These are phyloP conservation scores for Conchocele bisecta DNA, from an alignment of 2,888 invertebrate genomes.

Conservation along the genomic window DNA sequence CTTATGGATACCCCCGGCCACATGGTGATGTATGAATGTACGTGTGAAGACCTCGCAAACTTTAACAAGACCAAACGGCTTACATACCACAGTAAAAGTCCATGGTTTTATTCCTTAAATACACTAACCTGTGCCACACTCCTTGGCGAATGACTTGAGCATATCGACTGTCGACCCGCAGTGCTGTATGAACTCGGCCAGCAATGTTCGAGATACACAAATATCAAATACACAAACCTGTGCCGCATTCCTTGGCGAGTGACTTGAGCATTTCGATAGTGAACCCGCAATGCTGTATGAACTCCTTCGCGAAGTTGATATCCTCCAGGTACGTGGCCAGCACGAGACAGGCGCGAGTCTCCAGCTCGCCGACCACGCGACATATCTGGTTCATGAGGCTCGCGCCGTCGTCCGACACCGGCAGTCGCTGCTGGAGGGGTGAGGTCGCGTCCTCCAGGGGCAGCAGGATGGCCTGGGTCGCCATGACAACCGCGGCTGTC, in stretches of 20 bases:
- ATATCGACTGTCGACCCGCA: slow-evolving; percentile 80
- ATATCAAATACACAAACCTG: slow-evolving; percentile 74
- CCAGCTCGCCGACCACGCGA: slow-evolving; percentile 81
- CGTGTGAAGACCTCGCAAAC: no score
- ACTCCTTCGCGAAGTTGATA: slow-evolving; percentile 77
- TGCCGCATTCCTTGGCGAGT: slow-evolving; percentile 80
- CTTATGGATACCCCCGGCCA: no score
- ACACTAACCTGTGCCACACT: slow-evolving; percentile 77
- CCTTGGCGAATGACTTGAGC: slow-evolving; percentile 81
- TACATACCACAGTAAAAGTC: no score
- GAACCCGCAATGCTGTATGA: slow-evolving; percentile 79
- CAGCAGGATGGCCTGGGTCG: slow-evolving; percentile 74
- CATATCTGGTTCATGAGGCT: slow-evolving; percentile 79
- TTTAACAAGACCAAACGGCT: no score
- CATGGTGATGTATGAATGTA: no score
- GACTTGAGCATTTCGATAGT: slow-evolving; percentile 81
- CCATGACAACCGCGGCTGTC: slow-evolving; percentile 78
- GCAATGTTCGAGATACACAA: no score
- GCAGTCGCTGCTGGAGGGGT: slow-evolving; percentile 75
- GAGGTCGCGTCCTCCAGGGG: slow-evolving; percentile 69
- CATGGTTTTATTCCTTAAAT: no score
- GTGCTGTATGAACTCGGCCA: slow-evolving; percentile 79
- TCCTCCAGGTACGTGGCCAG: slow-evolving; percentile 79
- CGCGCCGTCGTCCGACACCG: slow-evolving; percentile 77
- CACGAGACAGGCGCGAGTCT: slow-evolving; percentile 80